Evolutionary conservation across 2,113 vertebrate species (phyloP).

Genomic region (Thamnaconus septentrionalis): DNA sequence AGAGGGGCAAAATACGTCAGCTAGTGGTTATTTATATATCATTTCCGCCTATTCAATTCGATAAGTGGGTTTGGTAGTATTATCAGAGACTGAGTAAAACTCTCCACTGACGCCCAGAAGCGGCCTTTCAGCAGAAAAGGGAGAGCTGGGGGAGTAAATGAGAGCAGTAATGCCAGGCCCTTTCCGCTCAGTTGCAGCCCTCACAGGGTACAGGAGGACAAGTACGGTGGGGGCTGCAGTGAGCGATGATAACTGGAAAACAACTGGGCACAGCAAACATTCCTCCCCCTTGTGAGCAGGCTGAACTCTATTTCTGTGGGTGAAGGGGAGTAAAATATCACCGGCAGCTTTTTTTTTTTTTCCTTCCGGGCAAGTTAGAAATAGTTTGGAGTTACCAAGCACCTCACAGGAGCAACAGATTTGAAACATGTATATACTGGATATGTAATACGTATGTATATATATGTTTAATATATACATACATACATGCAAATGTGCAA

Average conservation of each 20-base stretch:
- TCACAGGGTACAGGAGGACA: conserved; percentile 45
- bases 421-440: neutral
- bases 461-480: neutral
- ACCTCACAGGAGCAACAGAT: neutral
- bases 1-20: conserved; percentile 3
- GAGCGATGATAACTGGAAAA: conserved; percentile 65
- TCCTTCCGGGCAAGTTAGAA: conserved; percentile 41
- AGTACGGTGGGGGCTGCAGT: conserved; percentile 37
- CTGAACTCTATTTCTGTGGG: conserved; percentile 59
- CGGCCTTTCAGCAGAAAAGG: conserved; percentile 16
- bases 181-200: conserved; percentile 18
- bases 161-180: neutral
- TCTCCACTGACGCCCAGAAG: conserved; percentile 17
- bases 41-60: conserved; percentile 5
- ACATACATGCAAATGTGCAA: no score
- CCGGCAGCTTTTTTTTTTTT: conserved; percentile 27
- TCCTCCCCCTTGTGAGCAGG: conserved; percentile 54
- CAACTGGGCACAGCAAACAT: conserved; percentile 64
- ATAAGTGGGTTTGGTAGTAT: neutral
- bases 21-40: conserved; percentile 33
- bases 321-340: conserved; percentile 47
- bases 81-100: conserved; percentile 7
- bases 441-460: neutral
- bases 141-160: neutral
- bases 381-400: conserved; percentile 36